These are phyloP conservation scores for Myripristis jacobus DNA, from an alignment of 2,797 vertebrate genomes.

Conservation along the genomic window DNA sequence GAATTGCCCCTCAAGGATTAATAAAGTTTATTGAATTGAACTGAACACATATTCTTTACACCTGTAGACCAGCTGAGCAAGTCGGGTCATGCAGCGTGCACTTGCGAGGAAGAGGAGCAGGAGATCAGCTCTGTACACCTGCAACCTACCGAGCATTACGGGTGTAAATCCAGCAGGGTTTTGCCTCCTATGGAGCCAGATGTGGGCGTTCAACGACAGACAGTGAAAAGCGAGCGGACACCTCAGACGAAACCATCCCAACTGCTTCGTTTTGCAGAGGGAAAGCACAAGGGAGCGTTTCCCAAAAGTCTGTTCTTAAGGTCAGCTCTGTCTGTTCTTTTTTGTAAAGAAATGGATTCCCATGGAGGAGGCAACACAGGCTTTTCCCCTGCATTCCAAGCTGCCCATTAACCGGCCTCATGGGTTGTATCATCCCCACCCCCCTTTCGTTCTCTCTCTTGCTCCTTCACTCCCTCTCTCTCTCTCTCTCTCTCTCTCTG, in stretches of 20 bases:
- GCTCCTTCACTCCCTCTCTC: conserved; percentile 14
- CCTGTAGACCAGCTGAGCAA: conserved; percentile 24
- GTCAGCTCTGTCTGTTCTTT: conserved; percentile 49
- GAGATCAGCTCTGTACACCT: conserved; percentile 58
- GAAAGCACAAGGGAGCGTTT: conserved; percentile 56
- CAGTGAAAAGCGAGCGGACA: conserved; percentile 27
- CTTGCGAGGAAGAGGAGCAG: conserved; percentile 27
- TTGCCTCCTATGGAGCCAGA: conserved; percentile 44
- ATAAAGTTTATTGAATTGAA: no score
- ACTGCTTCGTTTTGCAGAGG: conserved; percentile 52
- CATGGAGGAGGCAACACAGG: conserved; percentile 58
- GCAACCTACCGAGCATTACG: conserved; percentile 56
- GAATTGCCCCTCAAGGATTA: no score
- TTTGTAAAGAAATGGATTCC: conserved; percentile 64
- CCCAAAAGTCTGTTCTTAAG: conserved; percentile 48
- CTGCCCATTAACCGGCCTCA: conserved; percentile 78
- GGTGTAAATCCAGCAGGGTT: conserved; percentile 59
- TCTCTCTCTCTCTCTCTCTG: conserved; percentile 25
- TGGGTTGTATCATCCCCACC: conserved; percentile 67
- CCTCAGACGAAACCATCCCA: conserved; percentile 55
- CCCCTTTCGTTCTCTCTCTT: conserved; percentile 34
- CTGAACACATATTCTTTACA: conserved; percentile 3
- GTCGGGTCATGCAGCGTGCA: conserved; percentile 48
- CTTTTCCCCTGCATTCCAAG: conserved; percentile 72
- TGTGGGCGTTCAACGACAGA: conserved; percentile 50